A percentile compares a stretch with the other conserved stretches of the same genome.
Conservation (phyloP, 2,113 vertebrate genomes). For the Sterrhoptilus dennistouni region DNA sequence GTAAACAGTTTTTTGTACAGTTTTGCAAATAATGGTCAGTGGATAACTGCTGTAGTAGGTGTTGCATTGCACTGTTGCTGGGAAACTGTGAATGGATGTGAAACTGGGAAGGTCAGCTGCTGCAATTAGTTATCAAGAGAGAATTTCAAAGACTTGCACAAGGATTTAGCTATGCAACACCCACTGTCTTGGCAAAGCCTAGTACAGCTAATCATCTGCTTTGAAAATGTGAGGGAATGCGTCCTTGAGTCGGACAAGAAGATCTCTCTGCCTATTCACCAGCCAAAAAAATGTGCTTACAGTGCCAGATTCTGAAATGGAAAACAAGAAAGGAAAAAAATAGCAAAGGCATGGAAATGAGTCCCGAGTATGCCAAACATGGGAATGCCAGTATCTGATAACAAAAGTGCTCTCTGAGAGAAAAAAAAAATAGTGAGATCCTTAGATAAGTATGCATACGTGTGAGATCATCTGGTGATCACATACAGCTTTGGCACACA, state of each 20-base stretch:
- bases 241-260: neutral
- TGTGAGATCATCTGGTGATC: neutral
- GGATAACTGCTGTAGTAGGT: neutral
- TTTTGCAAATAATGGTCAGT: neutral
- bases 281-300: neutral
- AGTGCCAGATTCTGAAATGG: neutral
- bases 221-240: neutral
- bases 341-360: neutral
- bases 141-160: neutral
- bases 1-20: rapidly evolving
- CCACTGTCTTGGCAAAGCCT: neutral
- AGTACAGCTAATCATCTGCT: conserved; percentile 1
- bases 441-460: neutral
- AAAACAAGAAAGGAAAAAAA: neutral
- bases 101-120: neutral
- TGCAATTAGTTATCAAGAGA: neutral
- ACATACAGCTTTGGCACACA: neutral
- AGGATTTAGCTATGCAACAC: neutral
- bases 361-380: neutral
- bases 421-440: neutral
- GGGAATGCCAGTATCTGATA: neutral
- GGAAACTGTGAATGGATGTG: neutral
- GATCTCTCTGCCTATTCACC: neutral
- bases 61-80: neutral
- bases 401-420: neutral